phyloP scores from a whole-genome alignment of 2,888 invertebrate genomes.

The Strigamia crassipes region DNA sequence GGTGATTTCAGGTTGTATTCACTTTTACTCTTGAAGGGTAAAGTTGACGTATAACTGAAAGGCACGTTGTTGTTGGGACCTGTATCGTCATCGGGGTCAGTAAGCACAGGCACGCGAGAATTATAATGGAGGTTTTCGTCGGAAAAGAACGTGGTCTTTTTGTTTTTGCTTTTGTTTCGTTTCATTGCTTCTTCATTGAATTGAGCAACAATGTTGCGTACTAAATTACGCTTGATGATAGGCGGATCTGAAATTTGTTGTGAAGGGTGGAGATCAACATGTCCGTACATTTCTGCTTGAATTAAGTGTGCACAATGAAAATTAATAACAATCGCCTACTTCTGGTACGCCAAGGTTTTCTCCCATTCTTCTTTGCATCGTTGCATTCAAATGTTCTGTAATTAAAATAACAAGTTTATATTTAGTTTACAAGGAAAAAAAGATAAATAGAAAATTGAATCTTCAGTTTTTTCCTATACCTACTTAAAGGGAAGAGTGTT shows the following conservation, averaged over 20 bases:
- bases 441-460: neutral
- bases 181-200: conserved; percentile 52
- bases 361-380: conserved; percentile 27
- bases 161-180: conserved; percentile 10
- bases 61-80: conserved; percentile 71
- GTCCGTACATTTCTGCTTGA: conserved; percentile 41
- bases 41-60: conserved; percentile 71
- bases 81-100: conserved; percentile 44
- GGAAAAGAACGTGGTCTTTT: neutral
- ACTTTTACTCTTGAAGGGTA: conserved; percentile 48
- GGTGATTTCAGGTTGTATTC: conserved; percentile 50
- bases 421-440: neutral
- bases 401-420: conserved; percentile 27
- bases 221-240: conserved; percentile 51
- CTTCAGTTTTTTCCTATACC: neutral
- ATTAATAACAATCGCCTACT: conserved; percentile 33
- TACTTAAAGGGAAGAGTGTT: neutral
- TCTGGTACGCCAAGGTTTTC: conserved; percentile 30
- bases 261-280: conserved; percentile 50
- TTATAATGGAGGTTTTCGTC: conserved; percentile 15
- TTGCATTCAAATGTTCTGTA: conserved; percentile 17
- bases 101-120: conserved; percentile 35
- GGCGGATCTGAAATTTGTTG: conserved; percentile 52
- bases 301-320: conserved; percentile 29
- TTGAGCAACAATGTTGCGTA: conserved; percentile 52